Evolutionary conservation across 2,888 invertebrate species (phyloP).

Genomic region (Clusia tigrina): DNA sequence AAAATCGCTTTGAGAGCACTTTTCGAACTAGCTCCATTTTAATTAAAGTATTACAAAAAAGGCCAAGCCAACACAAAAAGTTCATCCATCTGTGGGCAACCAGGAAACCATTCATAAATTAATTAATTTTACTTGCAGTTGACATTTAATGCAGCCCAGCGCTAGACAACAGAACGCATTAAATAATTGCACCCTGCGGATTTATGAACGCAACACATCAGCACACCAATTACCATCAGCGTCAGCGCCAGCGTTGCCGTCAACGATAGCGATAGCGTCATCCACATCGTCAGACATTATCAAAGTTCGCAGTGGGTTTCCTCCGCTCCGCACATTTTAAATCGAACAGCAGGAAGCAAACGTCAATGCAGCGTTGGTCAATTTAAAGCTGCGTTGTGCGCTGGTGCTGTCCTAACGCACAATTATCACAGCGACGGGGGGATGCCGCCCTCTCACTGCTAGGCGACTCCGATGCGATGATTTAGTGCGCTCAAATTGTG

Average conservation of each 20-base stretch:
- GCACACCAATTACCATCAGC: slow-evolving; percentile 4
- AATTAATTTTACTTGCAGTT: slow-evolving; percentile 14
- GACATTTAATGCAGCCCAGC: not conserved
- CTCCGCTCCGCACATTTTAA: too few species aligned
- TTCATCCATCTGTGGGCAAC: not conserved
- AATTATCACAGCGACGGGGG: not conserved
- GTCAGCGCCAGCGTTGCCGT: not conserved
- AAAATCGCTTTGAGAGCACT: too few species aligned
- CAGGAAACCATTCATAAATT: slow-evolving; percentile 10
- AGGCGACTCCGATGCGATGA: slow-evolving; percentile 3
- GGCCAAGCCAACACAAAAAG: too few species aligned
- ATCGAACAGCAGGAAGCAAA: not conserved
- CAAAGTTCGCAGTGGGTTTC: slow-evolving; percentile 8
- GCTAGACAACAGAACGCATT: not conserved
- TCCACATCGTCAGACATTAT: not conserved
- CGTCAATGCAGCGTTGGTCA: not conserved
- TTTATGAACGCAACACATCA: slow-evolving; percentile 1
- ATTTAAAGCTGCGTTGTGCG: not conserved
- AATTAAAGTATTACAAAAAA: too few species aligned
- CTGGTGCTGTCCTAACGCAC: not conserved
- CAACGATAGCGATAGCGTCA: not conserved
- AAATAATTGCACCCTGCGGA: slow-evolving; percentile 3
- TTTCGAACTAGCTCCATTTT: too few species aligned
- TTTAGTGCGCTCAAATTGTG: slow-evolving; percentile 10
- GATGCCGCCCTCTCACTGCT: slow-evolving; percentile 5